Conservation (phyloP, 2,113 vertebrate species). For the Solea senegalensis region DNA sequence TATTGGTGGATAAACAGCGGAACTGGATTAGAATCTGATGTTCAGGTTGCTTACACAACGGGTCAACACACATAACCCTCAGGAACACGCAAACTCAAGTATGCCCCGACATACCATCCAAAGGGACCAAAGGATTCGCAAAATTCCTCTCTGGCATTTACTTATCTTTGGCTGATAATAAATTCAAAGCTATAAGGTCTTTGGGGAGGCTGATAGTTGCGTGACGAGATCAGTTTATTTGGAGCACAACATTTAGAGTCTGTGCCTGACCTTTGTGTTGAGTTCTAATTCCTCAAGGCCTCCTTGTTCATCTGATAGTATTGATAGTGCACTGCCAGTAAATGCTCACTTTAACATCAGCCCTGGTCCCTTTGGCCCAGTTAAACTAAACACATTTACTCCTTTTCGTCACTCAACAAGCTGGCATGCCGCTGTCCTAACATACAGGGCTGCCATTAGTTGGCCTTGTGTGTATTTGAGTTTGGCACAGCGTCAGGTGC, state of each 20-base stretch:
- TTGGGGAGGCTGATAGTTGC: conserved; percentile 52
- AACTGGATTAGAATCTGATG: conserved; percentile 56
- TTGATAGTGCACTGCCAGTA: conserved; percentile 61
- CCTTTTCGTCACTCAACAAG: conserved; percentile 55
- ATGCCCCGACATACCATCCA: conserved; percentile 30
- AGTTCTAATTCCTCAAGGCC: conserved; percentile 48
- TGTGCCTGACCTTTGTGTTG: conserved; percentile 16
- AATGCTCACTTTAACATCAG: conserved; percentile 52
- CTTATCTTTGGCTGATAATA: conserved; percentile 58
- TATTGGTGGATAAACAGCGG: conserved; percentile 45
- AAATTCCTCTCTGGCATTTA: conserved; percentile 35
- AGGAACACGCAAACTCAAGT: conserved; percentile 37
- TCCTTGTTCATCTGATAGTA: conserved; percentile 61
- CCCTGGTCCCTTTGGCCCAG: conserved; percentile 46
- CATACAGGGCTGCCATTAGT: conserved; percentile 40
- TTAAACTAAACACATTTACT: conserved; percentile 69
- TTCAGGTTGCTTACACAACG: conserved; percentile 52
- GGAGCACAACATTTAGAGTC: conserved; percentile 28
- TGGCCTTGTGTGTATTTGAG: conserved; percentile 34
- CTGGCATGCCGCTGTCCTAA: conserved; percentile 37
- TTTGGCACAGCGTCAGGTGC: conserved; percentile 25
- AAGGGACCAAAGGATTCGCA: conserved; percentile 45
- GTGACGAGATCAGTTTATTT: conserved; percentile 44
- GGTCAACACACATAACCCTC: not conserved
- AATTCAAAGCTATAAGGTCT: conserved; percentile 61